Base-by-base conservation (phyloP, 2,113 vertebrate species). In the Pelecanus crispus region DNA sequence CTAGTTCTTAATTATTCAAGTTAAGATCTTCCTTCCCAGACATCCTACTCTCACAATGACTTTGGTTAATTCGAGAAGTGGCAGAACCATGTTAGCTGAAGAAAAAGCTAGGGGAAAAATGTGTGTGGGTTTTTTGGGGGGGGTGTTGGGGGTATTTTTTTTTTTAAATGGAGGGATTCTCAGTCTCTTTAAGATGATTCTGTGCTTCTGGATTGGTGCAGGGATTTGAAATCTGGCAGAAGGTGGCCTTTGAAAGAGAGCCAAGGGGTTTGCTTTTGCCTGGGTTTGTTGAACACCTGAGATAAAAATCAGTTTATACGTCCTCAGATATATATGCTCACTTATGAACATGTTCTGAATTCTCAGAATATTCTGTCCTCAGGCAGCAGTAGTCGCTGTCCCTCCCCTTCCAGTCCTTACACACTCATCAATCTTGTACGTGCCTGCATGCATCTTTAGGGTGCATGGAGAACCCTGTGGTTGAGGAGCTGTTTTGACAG, bases 341-440 rank as follows among this genome's bases (percentile, higher is more conserved):
- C 55, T 68, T 68, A 31, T 22, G 15, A 77, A 21, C 13, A 25
- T 1, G 1, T 22, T 17, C 22, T 71, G 63, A 58, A 66, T 92
- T 65, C 9, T 55, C 32, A 32, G n/a, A 40, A 45, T 38, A 79
- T 28, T 36, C 45, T 68, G 31, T 16, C 52, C 68, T 42, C 20
- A 61, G 63, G n/a, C 40, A 36, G 50, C 29, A n/a, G 40, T 11
- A 77, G 47, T 13, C 5, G 9, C 25, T 45, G 17, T 32, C 7
- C 24, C 36, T 73, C 56, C 40, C 8, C 38, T 75, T 63, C 32
- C 17, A 45, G 21, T 42, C 36, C 32, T 13, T 50, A 7, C 10
- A 2, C 2, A 2, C 28, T 73, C 38, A 32, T 38, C 4, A 12
- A 1, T n/a, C 36, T 71, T 44, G 14, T 58, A 34, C 3, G 2